Evolutionary conservation across 2,888 invertebrate species (phyloP).

Genomic region (Apamea monoglypha): DNA sequence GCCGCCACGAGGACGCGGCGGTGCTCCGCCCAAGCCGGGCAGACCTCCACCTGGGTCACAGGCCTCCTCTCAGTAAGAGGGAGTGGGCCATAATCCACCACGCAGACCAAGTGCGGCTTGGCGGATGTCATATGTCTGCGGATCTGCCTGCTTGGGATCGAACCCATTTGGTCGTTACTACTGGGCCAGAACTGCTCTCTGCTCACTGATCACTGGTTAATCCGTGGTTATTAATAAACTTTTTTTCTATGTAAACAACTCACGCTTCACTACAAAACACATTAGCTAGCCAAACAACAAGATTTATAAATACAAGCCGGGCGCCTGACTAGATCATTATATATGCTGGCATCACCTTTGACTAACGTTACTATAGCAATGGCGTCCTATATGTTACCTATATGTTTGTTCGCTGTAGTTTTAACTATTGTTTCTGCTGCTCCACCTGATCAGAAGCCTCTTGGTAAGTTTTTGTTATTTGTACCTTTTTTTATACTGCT

Average conservation of each 20-base stretch:
- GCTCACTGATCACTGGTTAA: not conserved
- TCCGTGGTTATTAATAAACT: not conserved
- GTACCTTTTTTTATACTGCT: not conserved
- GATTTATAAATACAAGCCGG: slow-evolving; percentile 20
- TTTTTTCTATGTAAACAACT: not conserved
- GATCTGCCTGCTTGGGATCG: not conserved
- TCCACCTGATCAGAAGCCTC: slow-evolving; percentile 34
- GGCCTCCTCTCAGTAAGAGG: not conserved
- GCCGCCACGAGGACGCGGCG: too few species aligned
- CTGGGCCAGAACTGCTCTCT: too few species aligned
- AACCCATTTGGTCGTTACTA: too few species aligned
- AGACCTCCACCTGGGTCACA: not conserved
- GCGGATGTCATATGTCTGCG: not conserved
- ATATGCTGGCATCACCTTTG: not conserved
- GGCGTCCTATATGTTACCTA: slow-evolving; percentile 31
- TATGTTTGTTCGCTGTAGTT: slow-evolving; percentile 34
- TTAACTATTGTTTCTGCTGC: slow-evolving; percentile 32
- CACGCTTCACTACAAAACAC: not conserved
- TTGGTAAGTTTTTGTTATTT: slow-evolving; percentile 30
- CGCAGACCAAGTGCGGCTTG: not conserved
- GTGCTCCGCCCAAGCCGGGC: too few species aligned
- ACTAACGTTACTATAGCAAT: slow-evolving; percentile 21
- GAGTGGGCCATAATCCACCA: not conserved
- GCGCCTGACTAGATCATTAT: slow-evolving; percentile 7
- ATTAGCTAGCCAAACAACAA: not conserved